Base-by-base conservation (phyloP, 2,888 invertebrate genomes). In the Lasioglossum marginatum region DNA sequence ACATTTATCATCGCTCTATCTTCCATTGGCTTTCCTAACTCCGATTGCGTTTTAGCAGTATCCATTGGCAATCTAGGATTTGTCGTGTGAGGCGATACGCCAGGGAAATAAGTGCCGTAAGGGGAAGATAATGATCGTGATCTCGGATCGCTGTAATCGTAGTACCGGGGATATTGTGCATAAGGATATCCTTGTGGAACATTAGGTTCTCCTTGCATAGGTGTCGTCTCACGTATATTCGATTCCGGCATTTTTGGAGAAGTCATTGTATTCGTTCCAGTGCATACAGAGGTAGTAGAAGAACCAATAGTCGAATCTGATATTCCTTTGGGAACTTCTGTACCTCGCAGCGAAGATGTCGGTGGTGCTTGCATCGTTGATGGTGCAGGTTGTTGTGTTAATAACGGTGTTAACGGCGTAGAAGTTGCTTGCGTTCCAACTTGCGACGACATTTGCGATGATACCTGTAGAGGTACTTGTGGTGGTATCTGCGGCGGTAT, bases 91-190 rank as follows among this genome's bases (percentile, higher is more conserved):
- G 94, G 92, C 1, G 93, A 89, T 43, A 93, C 92, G 8, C 93
- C 88, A 4, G 95, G 92, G 73, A 93, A 94, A 74, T 95, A 95
- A 34, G 94, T 91, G 70, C 94, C 93, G 70, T 95, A 95, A 0
- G 95, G 94, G 77, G 91, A 92, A 8, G 93, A 86, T 45, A 95
- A 81, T 23, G 93, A 91, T 43, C 94, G 91, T 16, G 94, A 90
- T 81, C 95, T 89, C 0, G 95, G 95, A 88, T 95, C 95, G 4
- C 87, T 91, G 74, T 94, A 94, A 72, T 94, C 94, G 79, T 94
- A 94, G 81, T 93, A 95, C 84, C 95, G 92, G 19, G 95, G 94
- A 85, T 94, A 95, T 43, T 95, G 95, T 16, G 94, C 93, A 76
- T 95, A 95, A 8, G 94, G 94, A 87, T 95, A 95, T 6, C 93